A percentile compares a stretch with the other conserved stretches of the same genome.
phyloP scores from a whole-genome alignment of 2,888 invertebrate species.

The Carabus problematicus region DNA sequence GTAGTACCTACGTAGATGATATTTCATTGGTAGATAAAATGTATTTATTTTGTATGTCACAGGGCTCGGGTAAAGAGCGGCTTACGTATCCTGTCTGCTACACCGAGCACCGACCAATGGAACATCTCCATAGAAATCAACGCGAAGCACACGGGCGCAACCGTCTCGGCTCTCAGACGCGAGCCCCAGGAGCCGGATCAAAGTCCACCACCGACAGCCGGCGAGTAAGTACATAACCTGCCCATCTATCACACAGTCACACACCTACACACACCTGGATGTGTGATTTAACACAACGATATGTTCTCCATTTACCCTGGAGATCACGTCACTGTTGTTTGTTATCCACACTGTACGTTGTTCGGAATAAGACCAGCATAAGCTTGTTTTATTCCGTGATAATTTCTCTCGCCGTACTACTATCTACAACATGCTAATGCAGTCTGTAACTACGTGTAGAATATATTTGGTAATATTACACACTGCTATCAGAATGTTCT shows the following conservation, averaged over 20 bases:
- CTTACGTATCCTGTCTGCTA: conserved; percentile 82
- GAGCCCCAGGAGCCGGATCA: conserved; percentile 59
- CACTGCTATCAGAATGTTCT: too few relatives aligned
- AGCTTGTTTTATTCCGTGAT: not conserved
- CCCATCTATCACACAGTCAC: not conserved
- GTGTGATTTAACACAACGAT: not conserved
- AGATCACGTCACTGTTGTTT: not conserved
- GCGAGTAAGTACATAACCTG: conserved; percentile 51
- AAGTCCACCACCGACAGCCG: conserved; percentile 45
- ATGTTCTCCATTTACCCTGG: too few relatives aligned
- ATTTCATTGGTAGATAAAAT: too few relatives aligned
- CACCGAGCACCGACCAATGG: conserved; percentile 79
- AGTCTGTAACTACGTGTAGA: too few relatives aligned
- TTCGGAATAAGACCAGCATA: not conserved
- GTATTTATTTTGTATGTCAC: conserved; percentile 47
- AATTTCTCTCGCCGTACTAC: not conserved
- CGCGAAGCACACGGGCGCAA: conserved; percentile 85
- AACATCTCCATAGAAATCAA: conserved; percentile 87
- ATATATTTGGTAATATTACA: too few relatives aligned
- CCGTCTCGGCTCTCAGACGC: conserved; percentile 83
- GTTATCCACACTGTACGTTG: not conserved
- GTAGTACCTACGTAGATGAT: not conserved
- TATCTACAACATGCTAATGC: not conserved
- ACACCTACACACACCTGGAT: not conserved
- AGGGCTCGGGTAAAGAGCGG: conserved; percentile 92